phyloP scores from a whole-genome alignment of 2,113 vertebrate species.

The Onychostruthus taczanowskii region DNA sequence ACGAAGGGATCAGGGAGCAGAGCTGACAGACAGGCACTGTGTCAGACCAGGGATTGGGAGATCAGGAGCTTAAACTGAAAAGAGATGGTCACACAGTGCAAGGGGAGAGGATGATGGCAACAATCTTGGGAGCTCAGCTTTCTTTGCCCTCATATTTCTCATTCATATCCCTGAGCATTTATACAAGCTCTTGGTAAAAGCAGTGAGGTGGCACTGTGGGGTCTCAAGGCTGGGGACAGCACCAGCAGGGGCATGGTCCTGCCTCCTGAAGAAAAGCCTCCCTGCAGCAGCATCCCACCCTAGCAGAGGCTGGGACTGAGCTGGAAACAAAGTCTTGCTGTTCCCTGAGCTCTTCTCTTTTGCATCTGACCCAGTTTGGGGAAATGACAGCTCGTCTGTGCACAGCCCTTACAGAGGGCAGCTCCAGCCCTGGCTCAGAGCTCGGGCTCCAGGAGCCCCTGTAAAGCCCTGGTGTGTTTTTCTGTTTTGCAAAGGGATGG shows the following conservation, averaged over 20 bases:
- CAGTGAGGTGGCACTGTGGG: neutral
- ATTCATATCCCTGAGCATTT: neutral
- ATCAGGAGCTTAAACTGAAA: neutral
- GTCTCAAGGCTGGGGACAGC: neutral
- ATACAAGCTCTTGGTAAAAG: neutral
- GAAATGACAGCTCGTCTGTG: neutral
- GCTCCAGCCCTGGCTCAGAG: neutral
- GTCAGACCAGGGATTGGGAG: neutral
- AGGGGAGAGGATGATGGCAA: neutral
- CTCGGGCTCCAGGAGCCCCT: neutral
- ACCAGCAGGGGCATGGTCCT: neutral
- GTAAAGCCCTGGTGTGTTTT: neutral
- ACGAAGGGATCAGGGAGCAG: neutral
- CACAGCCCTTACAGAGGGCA: accelerated
- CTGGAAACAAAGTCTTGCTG: neutral
- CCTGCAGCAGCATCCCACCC: neutral
- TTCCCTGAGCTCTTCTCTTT: neutral
- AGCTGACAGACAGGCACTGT: neutral
- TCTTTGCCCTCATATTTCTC: neutral
- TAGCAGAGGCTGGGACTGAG: neutral
- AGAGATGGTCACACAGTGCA: accelerated
- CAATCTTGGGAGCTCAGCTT: neutral
- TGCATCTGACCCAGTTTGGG: slow-evolving; percentile 15
- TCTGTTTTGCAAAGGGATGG: slow-evolving; percentile 17
- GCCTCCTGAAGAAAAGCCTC: neutral